Evolutionary conservation across 2,113 vertebrate genomes (phyloP), one percentile per base, ranked within the genome.

Genomic region (Leucoraja erinaceus): DNA sequence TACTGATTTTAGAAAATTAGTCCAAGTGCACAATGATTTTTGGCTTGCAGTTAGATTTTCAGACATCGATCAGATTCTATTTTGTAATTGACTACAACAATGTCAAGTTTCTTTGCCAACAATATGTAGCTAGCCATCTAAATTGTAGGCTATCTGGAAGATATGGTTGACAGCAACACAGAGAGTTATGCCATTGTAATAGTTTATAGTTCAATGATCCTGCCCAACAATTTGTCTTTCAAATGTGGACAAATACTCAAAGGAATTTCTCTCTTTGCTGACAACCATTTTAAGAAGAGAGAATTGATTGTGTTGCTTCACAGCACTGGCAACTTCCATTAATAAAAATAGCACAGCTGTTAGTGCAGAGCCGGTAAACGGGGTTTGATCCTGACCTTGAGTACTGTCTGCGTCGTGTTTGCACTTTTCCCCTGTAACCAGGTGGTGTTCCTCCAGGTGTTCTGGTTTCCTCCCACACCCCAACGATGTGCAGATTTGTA

Each of bases 141-240:
- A 90, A 91, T 90, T 33, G 88, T 90, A 90, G 88, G 20, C 33
- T 54, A 47, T 91, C 68, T 54, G 1, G 66, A 72, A 91, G 66
- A 74, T 72, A 22, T 16, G 25, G 68, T 72, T 72, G 38, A 74
- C 9, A 20, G 3, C 66, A 38, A 74, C 14, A 70, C 22, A 54
- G 68, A 70, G 90, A 54, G 72, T 74, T 74, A 68, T 72, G 38
- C 38, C 14, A 12, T 63, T 91, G 68, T 72, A 90, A 91, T 91
- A 54, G 68, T 91, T 91, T 91, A 72, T 28, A 25, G 38, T 25
- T 38, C 14, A 72, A 70, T 91, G 20, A 72, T 91, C 68, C 38
- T 91, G 25, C 66, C 66, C 66, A 91, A 22, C 90, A 91, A 91
- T 72, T 91, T 38, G 25, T 47, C 20, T 74, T 72, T 91, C 72